Percentiles rank a stretch among this genome's conserved stretches.
Conservation (phyloP, 2,888 invertebrate genomes). For the Hoplodrina ambigua region DNA sequence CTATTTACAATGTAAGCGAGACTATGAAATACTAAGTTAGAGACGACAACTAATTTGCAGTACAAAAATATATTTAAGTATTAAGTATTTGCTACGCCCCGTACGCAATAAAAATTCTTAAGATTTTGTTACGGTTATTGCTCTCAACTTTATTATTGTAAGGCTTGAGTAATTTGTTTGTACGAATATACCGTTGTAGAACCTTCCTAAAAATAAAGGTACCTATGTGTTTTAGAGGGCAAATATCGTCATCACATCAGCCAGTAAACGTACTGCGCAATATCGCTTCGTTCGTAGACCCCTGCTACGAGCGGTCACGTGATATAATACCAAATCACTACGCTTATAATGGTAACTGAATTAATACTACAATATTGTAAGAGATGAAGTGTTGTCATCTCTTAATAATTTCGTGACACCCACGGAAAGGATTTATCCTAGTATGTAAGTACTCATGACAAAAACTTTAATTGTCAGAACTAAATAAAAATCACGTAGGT, state of each 20-base stretch:
- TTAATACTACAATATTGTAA: neutral
- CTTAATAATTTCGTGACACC: neutral
- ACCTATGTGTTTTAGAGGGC: neutral
- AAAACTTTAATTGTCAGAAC: neutral
- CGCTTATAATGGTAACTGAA: neutral
- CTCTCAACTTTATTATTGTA: constrained; percentile 27
- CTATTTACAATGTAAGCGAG: constrained; percentile 46
- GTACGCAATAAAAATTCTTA: constrained; percentile 36
- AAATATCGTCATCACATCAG: neutral
- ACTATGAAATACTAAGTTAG: constrained; percentile 13
- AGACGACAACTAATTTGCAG: constrained; percentile 28
- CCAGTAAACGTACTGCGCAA: neutral
- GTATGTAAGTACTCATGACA: neutral
- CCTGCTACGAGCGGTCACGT: neutral
- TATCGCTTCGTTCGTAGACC: constrained; percentile 4
- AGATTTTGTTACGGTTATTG: constrained; percentile 49
- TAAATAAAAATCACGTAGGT: neutral
- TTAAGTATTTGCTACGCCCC: constrained; percentile 27
- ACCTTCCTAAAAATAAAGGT: neutral
- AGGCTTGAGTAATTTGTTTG: constrained; percentile 40
- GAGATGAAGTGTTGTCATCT: neutral
- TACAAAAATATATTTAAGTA: constrained; percentile 32
- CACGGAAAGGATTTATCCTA: neutral
- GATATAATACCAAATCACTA: neutral
- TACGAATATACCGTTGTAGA: constrained; percentile 10